phyloP scores from a whole-genome alignment of 2,797 vertebrate species.

The Coregonus suidteri region DNA sequence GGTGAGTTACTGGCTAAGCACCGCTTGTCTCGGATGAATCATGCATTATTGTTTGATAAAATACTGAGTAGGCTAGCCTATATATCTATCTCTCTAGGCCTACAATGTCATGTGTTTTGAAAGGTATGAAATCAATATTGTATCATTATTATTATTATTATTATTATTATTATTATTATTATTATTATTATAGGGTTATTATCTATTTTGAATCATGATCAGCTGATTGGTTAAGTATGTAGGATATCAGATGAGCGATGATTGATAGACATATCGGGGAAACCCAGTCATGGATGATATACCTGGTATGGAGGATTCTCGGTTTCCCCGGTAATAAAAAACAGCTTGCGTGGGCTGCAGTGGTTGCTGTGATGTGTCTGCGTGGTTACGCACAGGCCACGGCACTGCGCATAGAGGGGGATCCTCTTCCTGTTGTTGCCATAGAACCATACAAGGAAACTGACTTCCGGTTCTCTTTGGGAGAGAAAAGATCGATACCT shows the following conservation, averaged over 20 bases:
- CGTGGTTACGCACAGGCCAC: constrained; percentile 49
- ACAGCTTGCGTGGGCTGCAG: constrained; percentile 58
- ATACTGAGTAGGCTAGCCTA: background rate
- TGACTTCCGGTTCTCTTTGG: constrained; percentile 50
- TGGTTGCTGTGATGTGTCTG: constrained; percentile 37
- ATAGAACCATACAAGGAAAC: constrained; percentile 71
- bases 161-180: no score
- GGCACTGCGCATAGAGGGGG: constrained; percentile 33
- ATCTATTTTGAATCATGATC: no score
- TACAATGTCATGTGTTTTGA: background rate
- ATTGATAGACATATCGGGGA: background rate
- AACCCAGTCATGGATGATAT: background rate
- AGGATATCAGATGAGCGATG: background rate
- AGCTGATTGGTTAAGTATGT: no score
- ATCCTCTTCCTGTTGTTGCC: constrained; percentile 43
- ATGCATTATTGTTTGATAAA: background rate
- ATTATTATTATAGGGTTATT: no score
- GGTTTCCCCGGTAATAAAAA: constrained; percentile 59
- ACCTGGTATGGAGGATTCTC: constrained; percentile 52
- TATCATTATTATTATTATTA: no score
- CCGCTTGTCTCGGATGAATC: background rate
- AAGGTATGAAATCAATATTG: background rate
- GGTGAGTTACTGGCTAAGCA: background rate
- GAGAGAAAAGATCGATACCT: background rate
- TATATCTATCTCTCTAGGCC: background rate